Evolutionary conservation across 2,113 vertebrate genomes (phyloP), one percentile per base, ranked within the genome.

Genomic region (Axis porcinus): DNA sequence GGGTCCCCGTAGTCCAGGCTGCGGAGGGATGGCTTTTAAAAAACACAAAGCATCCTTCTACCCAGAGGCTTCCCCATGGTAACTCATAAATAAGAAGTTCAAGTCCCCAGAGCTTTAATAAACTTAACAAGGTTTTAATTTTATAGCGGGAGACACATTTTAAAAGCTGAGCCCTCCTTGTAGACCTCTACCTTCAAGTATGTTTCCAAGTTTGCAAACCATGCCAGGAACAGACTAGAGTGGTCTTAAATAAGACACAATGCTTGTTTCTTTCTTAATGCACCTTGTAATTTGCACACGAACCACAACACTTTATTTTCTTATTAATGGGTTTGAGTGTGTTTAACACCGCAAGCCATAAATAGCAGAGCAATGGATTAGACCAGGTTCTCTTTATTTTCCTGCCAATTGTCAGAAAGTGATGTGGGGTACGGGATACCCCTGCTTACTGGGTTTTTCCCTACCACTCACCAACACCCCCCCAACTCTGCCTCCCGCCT

Each of bases 271-370:
- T 64, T 92, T 97, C 97, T 95, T 97, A 95, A 96, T 74, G 86
- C 81, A 93, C 74, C 96, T 97, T 89, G 97, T 92, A 92, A 97
- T 97, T 90, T 95, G 95, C 97, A 95, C 86, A 47, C 1, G 47
- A 97, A 89, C 81, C 74, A 84, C 36, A 3, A 67, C 86, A 89
- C 78, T 95, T 93, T 97, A 97, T 97, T 95, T 95, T 92, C 93
- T 97, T 97, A 98, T 97, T 95, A 97, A 95, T 92, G 89, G 92
- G 74, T 33, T 91, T 40, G 94, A 92, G 89, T 93, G 96, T 92
- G 89, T 97, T 98, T 93, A 97, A 93, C 52, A 96, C 91, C 27
- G 50, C 95, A 92, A 86, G 91, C 64, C 89, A 78, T 95, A 88
- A 95, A 98, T 92, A 95, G 82, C 88, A 79, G 76, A 94, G 89